Conservation (phyloP, 2,797 vertebrate species). For the Eurystomus glaucurus region DNA sequence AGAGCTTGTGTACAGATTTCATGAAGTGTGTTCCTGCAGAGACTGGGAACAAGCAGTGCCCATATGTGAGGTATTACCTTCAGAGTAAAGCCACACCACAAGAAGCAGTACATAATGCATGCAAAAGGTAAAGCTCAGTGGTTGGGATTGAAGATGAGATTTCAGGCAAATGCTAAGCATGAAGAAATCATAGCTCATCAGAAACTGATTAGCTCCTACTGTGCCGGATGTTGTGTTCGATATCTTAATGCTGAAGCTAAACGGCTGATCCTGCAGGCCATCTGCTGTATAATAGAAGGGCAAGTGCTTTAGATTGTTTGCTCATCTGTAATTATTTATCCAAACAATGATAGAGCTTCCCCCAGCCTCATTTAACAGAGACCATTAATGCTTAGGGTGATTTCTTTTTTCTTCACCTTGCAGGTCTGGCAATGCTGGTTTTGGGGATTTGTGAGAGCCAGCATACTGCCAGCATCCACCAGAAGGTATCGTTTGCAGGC, state of each 20-base stretch:
- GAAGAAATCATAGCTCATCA: not conserved
- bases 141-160: not conserved
- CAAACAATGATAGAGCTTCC: not conserved
- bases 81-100: not conserved
- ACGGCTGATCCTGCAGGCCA: not conserved
- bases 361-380: not conserved
- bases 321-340: not conserved
- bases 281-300: not conserved
- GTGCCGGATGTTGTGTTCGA: fast-evolving
- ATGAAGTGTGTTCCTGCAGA: not conserved
- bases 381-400: not conserved
- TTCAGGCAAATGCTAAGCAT: not conserved
- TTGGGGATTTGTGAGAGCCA: not conserved
- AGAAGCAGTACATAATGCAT: not conserved
- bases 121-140: not conserved
- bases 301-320: not conserved
- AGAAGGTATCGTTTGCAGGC: not conserved
- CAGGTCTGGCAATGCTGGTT: not conserved
- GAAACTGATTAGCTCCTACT: not conserved
- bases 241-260: not conserved
- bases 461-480: not conserved
- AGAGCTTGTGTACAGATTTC: fast-evolving
- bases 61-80: fast-evolving
- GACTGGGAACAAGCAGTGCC: fast-evolving
- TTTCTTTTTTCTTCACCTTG: not conserved